Evolutionary conservation across 1,140 invertebrate species (phyloP), one percentile per base, ranked within the genome.

Genomic region (Philaenus spumarius): DNA sequence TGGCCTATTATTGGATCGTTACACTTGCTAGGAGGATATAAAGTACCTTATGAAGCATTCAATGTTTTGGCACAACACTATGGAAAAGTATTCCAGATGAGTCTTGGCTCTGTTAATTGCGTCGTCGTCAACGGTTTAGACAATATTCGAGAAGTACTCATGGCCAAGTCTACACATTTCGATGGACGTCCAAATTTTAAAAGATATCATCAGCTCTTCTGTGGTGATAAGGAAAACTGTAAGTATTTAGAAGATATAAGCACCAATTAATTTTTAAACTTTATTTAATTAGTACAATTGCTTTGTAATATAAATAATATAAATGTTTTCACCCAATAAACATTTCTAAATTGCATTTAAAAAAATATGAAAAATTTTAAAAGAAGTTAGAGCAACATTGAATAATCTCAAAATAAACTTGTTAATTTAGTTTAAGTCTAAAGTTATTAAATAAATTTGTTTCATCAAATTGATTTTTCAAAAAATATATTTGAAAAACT

Each of bases 201-300:
- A 17, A 69, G 85, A 63, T 85, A 83, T 66, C 73, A 81, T 55
- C 68, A 79, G 19, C 75, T 87, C 2, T 87, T 87, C 69, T 73
- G 75, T 43, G 82, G 82, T 17, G 74, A 85, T 67, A 82, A 80
- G 64, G 76, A 86, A 59, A 84, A 85, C 64, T 86, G 84, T 87
- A 77, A 85, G 84, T 79, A 67, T 15, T 54, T 6, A n/a, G n/a
- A n/a, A n/a, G n/a, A n/a, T n/a, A n/a, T n/a, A n/a, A n/a, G n/a
- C 19, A 20, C 19, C n/a, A 42, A 5, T 42, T 42, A 42, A 42
- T 5, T 9, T 37, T n/a, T 42, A 20, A 17, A 20, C n/a, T 42
- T 42, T 24, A n/a, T n/a, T n/a, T n/a, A n/a, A n/a, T n/a, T n/a
- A n/a, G n/a, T 34, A 52, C 26, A 37, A 52, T 52, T 52, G n/a